Base-by-base conservation (phyloP, 2,113 vertebrate species). In the Bubo bubo region DNA sequence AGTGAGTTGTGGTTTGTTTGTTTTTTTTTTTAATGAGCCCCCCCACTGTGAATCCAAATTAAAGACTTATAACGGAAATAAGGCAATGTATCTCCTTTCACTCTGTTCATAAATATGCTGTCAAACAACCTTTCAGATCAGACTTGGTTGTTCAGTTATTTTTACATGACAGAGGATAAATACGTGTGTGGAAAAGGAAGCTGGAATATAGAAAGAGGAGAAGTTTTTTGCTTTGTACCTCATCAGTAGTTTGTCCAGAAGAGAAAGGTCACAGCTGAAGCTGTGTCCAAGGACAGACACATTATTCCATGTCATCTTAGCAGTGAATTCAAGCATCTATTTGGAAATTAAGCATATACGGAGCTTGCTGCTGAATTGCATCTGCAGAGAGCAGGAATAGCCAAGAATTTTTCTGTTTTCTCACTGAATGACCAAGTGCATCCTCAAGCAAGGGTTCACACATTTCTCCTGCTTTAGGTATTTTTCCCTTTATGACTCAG, bases 401-500 rank as follows among this genome's bases (percentile, higher is more conserved):
- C 39, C 67, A 30, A n/a, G 68, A 76, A 22, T 80, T 91, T 79
- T 77, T 41, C 50, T 12, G 7, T 12, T 75, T 95, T 89, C 83
- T 95, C 64, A 41, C 86, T 70, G 83, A 95, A 89, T 95, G 96
- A 95, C 95, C 91, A 89, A 88, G 66, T 79, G 71, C 93, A 94
- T 90, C 91, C 79, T 76, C 77, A 93, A 59, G 86, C 39, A 66
- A 87, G 4, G 76, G 86, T 96, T 96, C 76, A 64, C 77, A 87
- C 86, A 49, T 94, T 87, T 85, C 66, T 86, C 75, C 79, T 52
- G 64, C 80, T 93, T 91, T 87, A 60, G 93, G 75, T 84, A 82
- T 85, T 92, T 91, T 95, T 91, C 94, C 77, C 34, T 87, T 93
- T 79, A 76, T 96, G 89, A 94, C 87, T 95, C 95, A 96, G 73